Conservation (phyloP, 2,113 vertebrate genomes). For the Dasyurus viverrinus region DNA sequence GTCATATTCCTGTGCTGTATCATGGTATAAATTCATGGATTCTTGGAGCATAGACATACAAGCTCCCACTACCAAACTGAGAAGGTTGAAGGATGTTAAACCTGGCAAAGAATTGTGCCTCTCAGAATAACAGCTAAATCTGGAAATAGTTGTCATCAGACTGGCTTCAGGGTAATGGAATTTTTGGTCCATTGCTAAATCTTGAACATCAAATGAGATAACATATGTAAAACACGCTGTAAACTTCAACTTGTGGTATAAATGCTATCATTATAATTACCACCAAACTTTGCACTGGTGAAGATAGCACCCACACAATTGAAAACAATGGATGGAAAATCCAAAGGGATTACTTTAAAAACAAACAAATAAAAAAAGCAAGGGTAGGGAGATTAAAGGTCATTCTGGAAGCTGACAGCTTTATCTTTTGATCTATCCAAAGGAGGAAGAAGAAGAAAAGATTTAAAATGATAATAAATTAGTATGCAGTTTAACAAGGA, state of each 20-base stretch:
- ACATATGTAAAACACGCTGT: neutral
- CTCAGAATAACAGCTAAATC: neutral
- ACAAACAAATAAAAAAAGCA: neutral
- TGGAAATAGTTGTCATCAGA: neutral
- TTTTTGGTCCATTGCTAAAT: neutral
- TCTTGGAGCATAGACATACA: neutral
- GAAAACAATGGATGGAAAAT: neutral
- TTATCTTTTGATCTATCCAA: neutral
- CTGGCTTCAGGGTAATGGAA: neutral
- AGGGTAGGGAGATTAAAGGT: neutral
- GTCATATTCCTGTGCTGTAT: neutral
- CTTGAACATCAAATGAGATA: neutral
- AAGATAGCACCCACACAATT: neutral
- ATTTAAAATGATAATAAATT: neutral
- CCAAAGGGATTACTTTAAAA: neutral
- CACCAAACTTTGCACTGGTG: neutral
- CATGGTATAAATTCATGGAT: neutral
- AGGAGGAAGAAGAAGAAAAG: neutral
- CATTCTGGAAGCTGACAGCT: neutral
- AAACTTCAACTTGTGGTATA: neutral
- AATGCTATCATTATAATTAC: neutral
- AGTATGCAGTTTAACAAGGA: neutral
- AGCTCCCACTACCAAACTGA: neutral
- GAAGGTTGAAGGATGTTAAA: neutral
- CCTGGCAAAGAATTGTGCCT: neutral